These are phyloP conservation scores for Parotia lawesii DNA, from an alignment of 2,113 vertebrate genomes.

Conservation along the genomic window DNA sequence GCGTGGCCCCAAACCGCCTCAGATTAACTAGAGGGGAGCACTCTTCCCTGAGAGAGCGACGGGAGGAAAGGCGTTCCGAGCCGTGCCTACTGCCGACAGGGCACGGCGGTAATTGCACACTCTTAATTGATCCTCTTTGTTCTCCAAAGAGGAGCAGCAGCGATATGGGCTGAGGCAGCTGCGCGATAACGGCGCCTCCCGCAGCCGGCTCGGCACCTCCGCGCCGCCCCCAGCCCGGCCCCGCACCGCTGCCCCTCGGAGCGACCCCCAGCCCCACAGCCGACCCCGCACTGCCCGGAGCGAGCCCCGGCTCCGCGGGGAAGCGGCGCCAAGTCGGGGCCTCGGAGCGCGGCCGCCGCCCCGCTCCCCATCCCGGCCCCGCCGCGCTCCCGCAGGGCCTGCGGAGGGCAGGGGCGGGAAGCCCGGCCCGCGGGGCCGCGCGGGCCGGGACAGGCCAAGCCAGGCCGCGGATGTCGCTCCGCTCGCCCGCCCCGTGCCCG, in stretches of 20 bases:
- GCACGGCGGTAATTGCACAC: neutral
- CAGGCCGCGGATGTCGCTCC: too few relatives aligned
- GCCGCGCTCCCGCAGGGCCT: too few relatives aligned
- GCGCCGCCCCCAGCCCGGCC: neutral
- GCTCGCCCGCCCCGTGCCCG: too few relatives aligned
- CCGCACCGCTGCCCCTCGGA: neutral
- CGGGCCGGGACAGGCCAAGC: too few relatives aligned
- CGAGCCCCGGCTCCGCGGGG: too few relatives aligned
- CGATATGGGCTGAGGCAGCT: neutral
- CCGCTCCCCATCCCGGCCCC: too few relatives aligned
- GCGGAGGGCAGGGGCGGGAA: too few relatives aligned
- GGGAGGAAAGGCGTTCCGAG: neutral
- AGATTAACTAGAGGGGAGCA: neutral
- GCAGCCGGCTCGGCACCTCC: neutral
- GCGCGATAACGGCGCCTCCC: neutral
- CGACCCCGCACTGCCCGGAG: neutral
- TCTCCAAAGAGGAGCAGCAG: neutral
- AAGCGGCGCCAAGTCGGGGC: too few relatives aligned
- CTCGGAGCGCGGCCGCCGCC: too few relatives aligned
- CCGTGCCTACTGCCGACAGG: neutral
- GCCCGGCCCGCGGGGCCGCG: too few relatives aligned
- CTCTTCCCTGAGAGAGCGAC: neutral
- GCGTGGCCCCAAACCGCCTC: neutral
- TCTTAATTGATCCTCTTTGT: conserved; percentile 27
- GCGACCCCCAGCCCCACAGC: neutral